phyloP scores from a whole-genome alignment of 2,888 invertebrate species.

The Melitaea athalia region DNA sequence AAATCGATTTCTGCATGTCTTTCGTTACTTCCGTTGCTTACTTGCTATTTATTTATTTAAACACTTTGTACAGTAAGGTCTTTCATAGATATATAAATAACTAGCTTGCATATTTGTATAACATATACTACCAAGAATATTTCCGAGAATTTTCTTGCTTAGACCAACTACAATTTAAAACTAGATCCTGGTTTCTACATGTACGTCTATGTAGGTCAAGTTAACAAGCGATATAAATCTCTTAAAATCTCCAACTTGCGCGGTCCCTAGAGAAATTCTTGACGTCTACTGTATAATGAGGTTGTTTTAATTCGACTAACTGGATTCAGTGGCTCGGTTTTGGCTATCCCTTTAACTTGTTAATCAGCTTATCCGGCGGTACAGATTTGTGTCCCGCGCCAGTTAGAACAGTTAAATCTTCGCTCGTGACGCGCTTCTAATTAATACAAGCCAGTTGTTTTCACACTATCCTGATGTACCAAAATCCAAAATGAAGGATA shows the following conservation, averaged over 20 bases:
- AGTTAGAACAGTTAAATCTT: slow-evolving; percentile 46
- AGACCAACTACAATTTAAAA: background rate
- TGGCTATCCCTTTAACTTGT: slow-evolving; percentile 48
- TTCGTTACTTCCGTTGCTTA: too few species aligned
- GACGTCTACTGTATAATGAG: slow-evolving; percentile 27
- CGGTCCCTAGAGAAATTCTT: slow-evolving; percentile 11
- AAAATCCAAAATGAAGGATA: background rate
- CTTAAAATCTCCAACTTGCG: background rate
- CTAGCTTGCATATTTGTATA: too few species aligned
- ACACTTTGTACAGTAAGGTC: too few species aligned
- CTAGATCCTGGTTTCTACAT: background rate
- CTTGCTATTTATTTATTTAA: too few species aligned
- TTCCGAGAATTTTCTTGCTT: background rate
- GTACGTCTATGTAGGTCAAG: background rate
- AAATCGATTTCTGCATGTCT: too few species aligned
- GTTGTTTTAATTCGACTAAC: slow-evolving; percentile 39
- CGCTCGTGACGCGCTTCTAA: slow-evolving; percentile 50
- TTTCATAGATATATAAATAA: too few species aligned
- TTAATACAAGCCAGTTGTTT: slow-evolving; percentile 44
- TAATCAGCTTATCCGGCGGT: slow-evolving; percentile 70
- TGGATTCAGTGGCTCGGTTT: slow-evolving; percentile 28
- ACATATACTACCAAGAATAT: too few species aligned
- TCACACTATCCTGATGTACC: background rate
- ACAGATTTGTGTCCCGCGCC: slow-evolving; percentile 39
- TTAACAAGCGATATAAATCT: slow-evolving; percentile 6